phyloP scores from a whole-genome alignment of 1,140 invertebrate genomes.

The Catajapyx aquilonaris region DNA sequence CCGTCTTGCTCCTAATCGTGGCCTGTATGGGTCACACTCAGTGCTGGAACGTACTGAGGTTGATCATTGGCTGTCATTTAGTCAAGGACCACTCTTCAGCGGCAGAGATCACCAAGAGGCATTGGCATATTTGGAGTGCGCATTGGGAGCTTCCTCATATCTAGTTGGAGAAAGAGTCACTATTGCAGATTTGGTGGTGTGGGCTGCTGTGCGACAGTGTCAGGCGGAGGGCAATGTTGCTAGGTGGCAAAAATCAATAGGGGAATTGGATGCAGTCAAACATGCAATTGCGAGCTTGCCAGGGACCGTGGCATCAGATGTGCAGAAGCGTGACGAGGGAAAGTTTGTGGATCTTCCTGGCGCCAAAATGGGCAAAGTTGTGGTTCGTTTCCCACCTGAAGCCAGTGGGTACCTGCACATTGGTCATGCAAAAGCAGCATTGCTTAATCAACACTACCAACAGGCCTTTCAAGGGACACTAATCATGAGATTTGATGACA shows the following conservation, averaged over 20 bases:
- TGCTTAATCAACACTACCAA: slow-evolving; percentile 96
- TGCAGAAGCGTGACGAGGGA: slow-evolving; percentile 45
- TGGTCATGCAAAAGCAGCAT: slow-evolving; percentile 96
- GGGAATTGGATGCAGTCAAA: background rate
- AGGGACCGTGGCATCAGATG: slow-evolving; percentile 9
- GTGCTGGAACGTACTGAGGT: slow-evolving; percentile 31
- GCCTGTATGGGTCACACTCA: too few relatives aligned
- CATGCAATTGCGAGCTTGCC: too few relatives aligned
- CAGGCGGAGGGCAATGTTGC: too few relatives aligned
- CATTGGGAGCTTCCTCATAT: slow-evolving; percentile 52
- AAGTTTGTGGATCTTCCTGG: slow-evolving; percentile 89
- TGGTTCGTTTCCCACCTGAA: slow-evolving; percentile 94
- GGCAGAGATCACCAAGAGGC: slow-evolving; percentile 33
- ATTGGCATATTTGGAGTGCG: slow-evolving; percentile 47
- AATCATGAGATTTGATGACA: slow-evolving; percentile 99
- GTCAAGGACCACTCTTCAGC: slow-evolving; percentile 27
- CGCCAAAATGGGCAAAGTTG: slow-evolving; percentile 41
- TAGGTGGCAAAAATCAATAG: too few relatives aligned
- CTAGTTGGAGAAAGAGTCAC: slow-evolving; percentile 55
- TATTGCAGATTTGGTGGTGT: slow-evolving; percentile 71
- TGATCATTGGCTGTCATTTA: slow-evolving; percentile 76
- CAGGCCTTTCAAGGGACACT: slow-evolving; percentile 80
- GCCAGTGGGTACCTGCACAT: slow-evolving; percentile 95
- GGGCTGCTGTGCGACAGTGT: slow-evolving; percentile 43
- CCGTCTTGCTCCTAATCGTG: too few relatives aligned